phyloP scores from a whole-genome alignment of 2,888 invertebrate genomes.

The Dorcus parallelipipedus region DNA sequence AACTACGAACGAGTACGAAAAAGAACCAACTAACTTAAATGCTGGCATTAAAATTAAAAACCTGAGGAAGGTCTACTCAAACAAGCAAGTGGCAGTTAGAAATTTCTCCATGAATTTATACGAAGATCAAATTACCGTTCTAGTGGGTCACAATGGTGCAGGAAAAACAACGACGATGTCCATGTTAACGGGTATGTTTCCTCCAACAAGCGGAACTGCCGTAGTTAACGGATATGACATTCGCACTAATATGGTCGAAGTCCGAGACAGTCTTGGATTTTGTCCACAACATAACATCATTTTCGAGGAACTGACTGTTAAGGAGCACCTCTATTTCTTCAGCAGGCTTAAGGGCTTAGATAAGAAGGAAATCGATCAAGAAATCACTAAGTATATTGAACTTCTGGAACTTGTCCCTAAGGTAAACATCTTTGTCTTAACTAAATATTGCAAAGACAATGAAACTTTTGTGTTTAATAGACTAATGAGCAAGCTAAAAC shows the following conservation, averaged over 20 bases:
- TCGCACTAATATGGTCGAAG: slow-evolving; percentile 57
- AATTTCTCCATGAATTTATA: slow-evolving; percentile 79
- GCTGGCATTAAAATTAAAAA: slow-evolving; percentile 55
- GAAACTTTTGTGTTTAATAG: slow-evolving; percentile 36
- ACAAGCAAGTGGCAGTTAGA: slow-evolving; percentile 60
- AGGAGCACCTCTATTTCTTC: slow-evolving; percentile 80
- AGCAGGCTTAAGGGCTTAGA: slow-evolving; percentile 66
- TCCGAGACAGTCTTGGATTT: slow-evolving; percentile 70
- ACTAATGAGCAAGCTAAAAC: slow-evolving; percentile 54
- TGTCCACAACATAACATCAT: slow-evolving; percentile 87
- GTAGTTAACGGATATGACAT: slow-evolving; percentile 70
- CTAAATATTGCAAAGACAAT: not conserved
- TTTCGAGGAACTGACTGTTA: slow-evolving; percentile 77
- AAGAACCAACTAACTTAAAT: slow-evolving; percentile 50
- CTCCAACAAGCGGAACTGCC: slow-evolving; percentile 67
- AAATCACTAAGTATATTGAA: slow-evolving; percentile 62
- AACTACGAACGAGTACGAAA: slow-evolving; percentile 48
- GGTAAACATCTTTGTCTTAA: slow-evolving; percentile 39
- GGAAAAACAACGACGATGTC: slow-evolving; percentile 87
- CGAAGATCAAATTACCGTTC: slow-evolving; percentile 83
- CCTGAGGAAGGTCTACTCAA: slow-evolving; percentile 61
- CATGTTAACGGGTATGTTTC: slow-evolving; percentile 79
- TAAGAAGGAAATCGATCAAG: slow-evolving; percentile 53
- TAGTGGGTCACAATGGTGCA: slow-evolving; percentile 81
- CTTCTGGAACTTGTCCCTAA: slow-evolving; percentile 67